These are phyloP conservation scores for Cosmorhoe ocellata DNA, from an alignment of 2,888 invertebrate species.

Conservation along the genomic window DNA sequence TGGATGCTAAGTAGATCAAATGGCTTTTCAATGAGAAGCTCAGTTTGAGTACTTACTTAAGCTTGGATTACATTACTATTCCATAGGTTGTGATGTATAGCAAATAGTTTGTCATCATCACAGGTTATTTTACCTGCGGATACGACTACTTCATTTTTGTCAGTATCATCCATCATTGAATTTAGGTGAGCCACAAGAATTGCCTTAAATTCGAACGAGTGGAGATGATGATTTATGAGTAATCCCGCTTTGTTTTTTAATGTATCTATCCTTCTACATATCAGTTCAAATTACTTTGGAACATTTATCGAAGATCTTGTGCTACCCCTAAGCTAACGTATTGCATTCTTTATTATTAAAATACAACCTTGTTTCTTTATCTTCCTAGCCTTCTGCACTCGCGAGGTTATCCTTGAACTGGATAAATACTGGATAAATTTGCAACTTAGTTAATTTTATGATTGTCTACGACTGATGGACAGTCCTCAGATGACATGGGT, in stretches of 20 bases:
- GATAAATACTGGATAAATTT: conserved; percentile 9
- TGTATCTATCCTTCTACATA: too few relatives aligned
- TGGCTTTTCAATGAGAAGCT: conserved; percentile 18
- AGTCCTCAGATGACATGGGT: too few relatives aligned
- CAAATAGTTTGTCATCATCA: background rate
- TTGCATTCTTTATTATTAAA: conserved; percentile 15
- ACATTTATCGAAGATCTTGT: conserved; percentile 6
- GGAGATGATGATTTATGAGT: too few relatives aligned
- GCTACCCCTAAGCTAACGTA: conserved; percentile 2
- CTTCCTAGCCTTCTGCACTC: conserved; percentile 11
- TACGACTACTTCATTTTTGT: too few relatives aligned
- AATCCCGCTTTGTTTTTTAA: too few relatives aligned
- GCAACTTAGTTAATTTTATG: conserved; percentile 4
- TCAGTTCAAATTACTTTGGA: background rate
- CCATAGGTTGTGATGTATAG: background rate
- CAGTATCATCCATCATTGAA: too few relatives aligned
- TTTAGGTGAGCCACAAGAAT: too few relatives aligned
- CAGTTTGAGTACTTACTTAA: conserved; percentile 11
- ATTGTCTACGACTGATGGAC: too few relatives aligned
- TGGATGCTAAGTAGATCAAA: conserved; percentile 22
- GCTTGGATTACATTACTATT: background rate
- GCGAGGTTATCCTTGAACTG: conserved; percentile 19
- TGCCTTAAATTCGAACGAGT: too few relatives aligned
- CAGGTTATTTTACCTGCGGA: too few relatives aligned
- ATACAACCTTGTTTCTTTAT: conserved; percentile 18